Conservation (phyloP, 2,113 vertebrate species). For the Pantherophis guttatus region DNA sequence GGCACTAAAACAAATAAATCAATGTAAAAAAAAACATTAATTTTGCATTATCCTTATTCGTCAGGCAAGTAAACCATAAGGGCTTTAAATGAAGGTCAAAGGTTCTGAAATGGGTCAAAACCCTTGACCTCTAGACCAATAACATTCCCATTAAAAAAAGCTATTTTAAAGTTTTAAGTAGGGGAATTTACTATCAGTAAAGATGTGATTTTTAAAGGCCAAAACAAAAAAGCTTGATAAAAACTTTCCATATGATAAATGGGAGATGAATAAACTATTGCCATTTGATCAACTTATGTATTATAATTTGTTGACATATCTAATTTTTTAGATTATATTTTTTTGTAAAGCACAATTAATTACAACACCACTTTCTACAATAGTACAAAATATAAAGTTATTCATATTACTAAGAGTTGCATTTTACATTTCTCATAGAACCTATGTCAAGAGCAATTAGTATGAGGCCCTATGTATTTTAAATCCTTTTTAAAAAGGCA, state of each 20-base stretch:
- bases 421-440: constrained; percentile 44
- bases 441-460: constrained; percentile 67
- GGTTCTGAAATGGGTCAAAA: constrained; percentile 85
- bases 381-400: constrained; percentile 34
- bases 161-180: constrained; percentile 82
- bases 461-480: background rate
- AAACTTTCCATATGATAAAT: constrained; percentile 66
- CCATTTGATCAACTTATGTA: constrained; percentile 35
- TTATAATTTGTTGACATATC: constrained; percentile 35
- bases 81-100: constrained; percentile 86
- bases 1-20: constrained; percentile 86
- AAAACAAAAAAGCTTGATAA: constrained; percentile 70
- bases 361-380: constrained; percentile 26
- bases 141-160: constrained; percentile 80
- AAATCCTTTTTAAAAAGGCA: constrained; percentile 21
- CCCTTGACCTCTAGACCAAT: constrained; percentile 91
- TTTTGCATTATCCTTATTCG: constrained; percentile 95
- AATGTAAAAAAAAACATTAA: constrained; percentile 93
- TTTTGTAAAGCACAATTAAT: constrained; percentile 15
- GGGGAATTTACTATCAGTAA: constrained; percentile 76
- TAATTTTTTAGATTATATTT: constrained; percentile 15
- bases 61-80: constrained; percentile 82
- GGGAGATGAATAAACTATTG: constrained; percentile 39
- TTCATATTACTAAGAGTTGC: constrained; percentile 39
- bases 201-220: constrained; percentile 71